Conservation (phyloP, 2,888 invertebrate genomes). For the Ischnura elegans region DNA sequence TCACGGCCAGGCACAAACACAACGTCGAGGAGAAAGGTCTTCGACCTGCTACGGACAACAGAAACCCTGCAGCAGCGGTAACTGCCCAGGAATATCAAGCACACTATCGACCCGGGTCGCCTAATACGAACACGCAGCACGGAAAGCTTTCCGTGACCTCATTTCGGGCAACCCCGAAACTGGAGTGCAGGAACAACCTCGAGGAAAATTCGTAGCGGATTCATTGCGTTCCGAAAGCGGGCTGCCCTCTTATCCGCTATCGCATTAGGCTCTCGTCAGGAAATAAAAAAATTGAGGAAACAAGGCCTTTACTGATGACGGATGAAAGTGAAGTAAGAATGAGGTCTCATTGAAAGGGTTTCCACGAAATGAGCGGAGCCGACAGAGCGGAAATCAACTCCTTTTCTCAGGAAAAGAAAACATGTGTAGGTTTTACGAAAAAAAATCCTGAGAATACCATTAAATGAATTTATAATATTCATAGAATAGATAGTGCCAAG, state of each 20-base stretch:
- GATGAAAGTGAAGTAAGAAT: too few relatives aligned
- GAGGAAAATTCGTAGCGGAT: not conserved
- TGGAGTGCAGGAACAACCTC: not conserved
- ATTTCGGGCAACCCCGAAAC: not conserved
- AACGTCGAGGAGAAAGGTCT: not conserved
- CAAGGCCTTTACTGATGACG: too few relatives aligned
- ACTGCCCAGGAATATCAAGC: not conserved
- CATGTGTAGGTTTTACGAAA: too few relatives aligned
- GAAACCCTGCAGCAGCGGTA: not conserved
- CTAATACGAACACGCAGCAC: conserved; percentile 6
- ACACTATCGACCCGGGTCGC: not conserved
- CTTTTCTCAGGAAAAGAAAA: too few relatives aligned
- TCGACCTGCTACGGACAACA: not conserved
- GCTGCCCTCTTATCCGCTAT: not conserved
- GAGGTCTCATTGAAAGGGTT: too few relatives aligned
- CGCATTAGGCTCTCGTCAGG: too few relatives aligned
- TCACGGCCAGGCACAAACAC: not conserved
- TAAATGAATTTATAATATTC: too few relatives aligned
- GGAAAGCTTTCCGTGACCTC: not conserved
- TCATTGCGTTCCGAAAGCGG: not conserved
- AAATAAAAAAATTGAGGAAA: too few relatives aligned
- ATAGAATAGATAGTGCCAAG: too few relatives aligned
- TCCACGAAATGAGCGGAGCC: too few relatives aligned
- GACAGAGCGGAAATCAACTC: too few relatives aligned
- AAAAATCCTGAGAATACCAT: too few relatives aligned